Conservation (phyloP, 2,113 vertebrate species). For the Coptodon bakossiorum region DNA sequence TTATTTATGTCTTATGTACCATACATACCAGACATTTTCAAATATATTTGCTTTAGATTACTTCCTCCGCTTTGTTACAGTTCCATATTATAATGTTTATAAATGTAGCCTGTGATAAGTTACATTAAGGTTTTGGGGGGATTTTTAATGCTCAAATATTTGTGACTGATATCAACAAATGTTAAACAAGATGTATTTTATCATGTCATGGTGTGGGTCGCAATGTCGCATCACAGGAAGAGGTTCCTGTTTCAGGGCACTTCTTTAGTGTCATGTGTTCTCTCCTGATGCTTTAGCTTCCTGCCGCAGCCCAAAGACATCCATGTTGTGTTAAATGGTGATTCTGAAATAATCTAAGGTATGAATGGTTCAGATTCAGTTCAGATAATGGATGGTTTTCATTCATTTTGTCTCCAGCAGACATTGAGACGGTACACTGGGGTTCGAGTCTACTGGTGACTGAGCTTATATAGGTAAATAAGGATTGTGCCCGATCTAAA, state of each 20-base stretch:
- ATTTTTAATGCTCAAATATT: fast-evolving
- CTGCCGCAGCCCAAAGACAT: not conserved
- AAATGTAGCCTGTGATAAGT: not conserved
- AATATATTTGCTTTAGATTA: not conserved
- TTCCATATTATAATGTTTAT: not conserved
- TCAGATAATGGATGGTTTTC: not conserved
- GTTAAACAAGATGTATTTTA: not conserved
- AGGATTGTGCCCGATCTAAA: not conserved
- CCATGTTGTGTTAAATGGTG: not conserved
- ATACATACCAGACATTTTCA: not conserved
- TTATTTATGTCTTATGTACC: not conserved
- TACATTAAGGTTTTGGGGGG: not conserved
- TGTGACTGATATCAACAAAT: fast-evolving
- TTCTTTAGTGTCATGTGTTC: not conserved
- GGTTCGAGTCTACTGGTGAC: not conserved
- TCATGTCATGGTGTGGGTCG: fast-evolving
- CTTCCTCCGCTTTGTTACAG: fast-evolving
- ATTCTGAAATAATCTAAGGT: not conserved
- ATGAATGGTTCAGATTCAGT: not conserved
- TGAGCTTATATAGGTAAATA: not conserved
- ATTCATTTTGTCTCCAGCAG: not conserved
- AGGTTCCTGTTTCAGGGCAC: not conserved
- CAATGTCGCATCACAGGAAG: not conserved
- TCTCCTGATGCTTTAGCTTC: not conserved
- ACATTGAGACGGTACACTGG: fast-evolving